Evolutionary conservation across 2,888 invertebrate species (phyloP).

Genomic region (Brenthis hecate): DNA sequence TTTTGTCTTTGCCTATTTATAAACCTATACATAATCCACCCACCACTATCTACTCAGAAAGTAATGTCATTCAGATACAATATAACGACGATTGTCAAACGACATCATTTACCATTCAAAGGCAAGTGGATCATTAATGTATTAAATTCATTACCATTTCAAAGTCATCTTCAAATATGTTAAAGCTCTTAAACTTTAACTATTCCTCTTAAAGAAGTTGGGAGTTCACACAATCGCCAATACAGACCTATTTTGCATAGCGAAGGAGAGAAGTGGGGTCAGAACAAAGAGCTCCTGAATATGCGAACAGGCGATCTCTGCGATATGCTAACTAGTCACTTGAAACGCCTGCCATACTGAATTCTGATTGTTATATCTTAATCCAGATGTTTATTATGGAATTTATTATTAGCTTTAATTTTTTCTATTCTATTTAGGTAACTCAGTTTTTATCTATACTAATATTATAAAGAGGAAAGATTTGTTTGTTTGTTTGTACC

Average conservation of each 20-base stretch:
- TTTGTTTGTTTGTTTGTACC: too few species aligned
- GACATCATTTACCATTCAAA: not conserved
- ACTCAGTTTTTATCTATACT: too few species aligned
- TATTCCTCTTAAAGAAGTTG: slow-evolving; percentile 37
- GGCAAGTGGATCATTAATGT: slow-evolving; percentile 1
- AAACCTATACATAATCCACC: too few species aligned
- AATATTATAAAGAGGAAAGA: too few species aligned
- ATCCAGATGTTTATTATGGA: slow-evolving; percentile 18
- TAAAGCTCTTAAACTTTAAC: slow-evolving; percentile 23
- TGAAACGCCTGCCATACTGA: slow-evolving; percentile 36
- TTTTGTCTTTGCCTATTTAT: too few species aligned
- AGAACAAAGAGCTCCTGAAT: slow-evolving; percentile 77
- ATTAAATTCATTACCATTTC: slow-evolving; percentile 16
- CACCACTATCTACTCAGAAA: too few species aligned
- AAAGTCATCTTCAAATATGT: slow-evolving; percentile 24
- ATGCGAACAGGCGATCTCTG: slow-evolving; percentile 71
- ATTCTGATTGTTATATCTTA: slow-evolving; percentile 33
- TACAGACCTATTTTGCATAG: slow-evolving; percentile 67
- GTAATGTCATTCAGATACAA: too few species aligned
- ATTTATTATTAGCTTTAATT: slow-evolving; percentile 7
- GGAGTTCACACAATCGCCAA: slow-evolving; percentile 40
- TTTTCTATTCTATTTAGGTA: not conserved
- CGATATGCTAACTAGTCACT: slow-evolving; percentile 69
- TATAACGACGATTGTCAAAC: not conserved
- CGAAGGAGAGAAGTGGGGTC: slow-evolving; percentile 64